phyloP scores from a whole-genome alignment of 2,113 vertebrate genomes.

The Ursus arctos region DNA sequence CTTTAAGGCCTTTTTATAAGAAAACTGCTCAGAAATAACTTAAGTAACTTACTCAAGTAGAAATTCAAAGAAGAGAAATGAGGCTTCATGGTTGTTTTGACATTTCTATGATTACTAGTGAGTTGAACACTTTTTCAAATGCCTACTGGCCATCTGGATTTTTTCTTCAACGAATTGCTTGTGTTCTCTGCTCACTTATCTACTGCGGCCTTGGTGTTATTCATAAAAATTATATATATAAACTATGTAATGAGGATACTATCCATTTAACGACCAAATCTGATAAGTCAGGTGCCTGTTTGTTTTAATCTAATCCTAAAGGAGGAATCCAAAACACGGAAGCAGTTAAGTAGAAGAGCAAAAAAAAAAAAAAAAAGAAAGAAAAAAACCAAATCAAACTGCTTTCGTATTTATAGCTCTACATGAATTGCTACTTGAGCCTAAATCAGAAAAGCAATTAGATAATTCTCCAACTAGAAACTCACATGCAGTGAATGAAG shows the following conservation, averaged over 20 bases:
- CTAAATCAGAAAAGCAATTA: constrained; percentile 23
- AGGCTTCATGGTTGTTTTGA: neutral
- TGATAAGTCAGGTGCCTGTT: neutral
- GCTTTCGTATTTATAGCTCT: constrained; percentile 15
- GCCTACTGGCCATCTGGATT: neutral
- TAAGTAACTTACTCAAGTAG: neutral
- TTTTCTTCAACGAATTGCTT: constrained; percentile 49
- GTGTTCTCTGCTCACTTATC: neutral
- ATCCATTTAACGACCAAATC: constrained; percentile 8
- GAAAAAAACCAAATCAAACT: neutral
- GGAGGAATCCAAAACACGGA: neutral
- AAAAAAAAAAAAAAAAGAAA: neutral
- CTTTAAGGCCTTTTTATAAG: neutral
- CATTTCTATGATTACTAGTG: neutral
- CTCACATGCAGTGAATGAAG: neutral
- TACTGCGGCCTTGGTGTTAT: neutral
- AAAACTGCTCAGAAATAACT: constrained; percentile 23
- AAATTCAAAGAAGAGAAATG: neutral
- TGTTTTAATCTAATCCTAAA: constrained; percentile 43
- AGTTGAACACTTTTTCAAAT: neutral
- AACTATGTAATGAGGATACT: neutral
- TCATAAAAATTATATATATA: neutral
- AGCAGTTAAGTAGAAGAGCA: neutral
- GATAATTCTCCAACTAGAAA: neutral
- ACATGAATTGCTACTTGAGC: neutral